Percentiles rank a stretch among this genome's conserved stretches.
Conservation (phyloP, 2,113 vertebrate species). For the Morone saxatilis region DNA sequence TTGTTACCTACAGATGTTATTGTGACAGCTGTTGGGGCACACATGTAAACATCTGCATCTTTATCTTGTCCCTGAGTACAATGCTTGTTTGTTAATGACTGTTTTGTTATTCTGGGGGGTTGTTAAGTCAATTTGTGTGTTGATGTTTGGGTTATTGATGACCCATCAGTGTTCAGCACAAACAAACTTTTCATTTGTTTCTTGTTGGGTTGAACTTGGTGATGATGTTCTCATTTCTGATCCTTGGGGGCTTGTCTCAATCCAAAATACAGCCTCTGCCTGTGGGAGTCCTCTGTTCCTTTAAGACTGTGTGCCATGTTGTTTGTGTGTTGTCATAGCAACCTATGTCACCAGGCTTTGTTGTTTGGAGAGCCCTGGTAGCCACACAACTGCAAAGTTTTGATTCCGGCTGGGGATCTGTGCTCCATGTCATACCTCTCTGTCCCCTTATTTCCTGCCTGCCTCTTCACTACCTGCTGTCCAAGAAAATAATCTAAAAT, state of each 20-base stretch:
- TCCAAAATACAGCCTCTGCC: background rate
- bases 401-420: background rate
- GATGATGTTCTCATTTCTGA: background rate
- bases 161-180: background rate
- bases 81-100: too few species aligned
- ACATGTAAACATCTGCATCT: too few species aligned
- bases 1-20: background rate
- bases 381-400: background rate
- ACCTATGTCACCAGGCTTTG: background rate
- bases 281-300: background rate
- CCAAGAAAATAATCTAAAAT: background rate
- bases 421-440: background rate
- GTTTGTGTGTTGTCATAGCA: background rate
- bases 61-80: too few species aligned
- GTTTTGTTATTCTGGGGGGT: background rate
- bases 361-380: background rate
- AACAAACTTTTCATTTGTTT: background rate
- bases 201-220: background rate
- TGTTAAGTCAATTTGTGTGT: background rate
- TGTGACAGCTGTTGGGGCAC: too few species aligned
- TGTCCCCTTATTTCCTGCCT: background rate
- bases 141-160: background rate
- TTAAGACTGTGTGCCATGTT: background rate
- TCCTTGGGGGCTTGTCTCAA: background rate
- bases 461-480: background rate